These are phyloP conservation scores for Eleginops maclovinus DNA, from an alignment of 2,113 vertebrate genomes.

Conservation along the genomic window DNA sequence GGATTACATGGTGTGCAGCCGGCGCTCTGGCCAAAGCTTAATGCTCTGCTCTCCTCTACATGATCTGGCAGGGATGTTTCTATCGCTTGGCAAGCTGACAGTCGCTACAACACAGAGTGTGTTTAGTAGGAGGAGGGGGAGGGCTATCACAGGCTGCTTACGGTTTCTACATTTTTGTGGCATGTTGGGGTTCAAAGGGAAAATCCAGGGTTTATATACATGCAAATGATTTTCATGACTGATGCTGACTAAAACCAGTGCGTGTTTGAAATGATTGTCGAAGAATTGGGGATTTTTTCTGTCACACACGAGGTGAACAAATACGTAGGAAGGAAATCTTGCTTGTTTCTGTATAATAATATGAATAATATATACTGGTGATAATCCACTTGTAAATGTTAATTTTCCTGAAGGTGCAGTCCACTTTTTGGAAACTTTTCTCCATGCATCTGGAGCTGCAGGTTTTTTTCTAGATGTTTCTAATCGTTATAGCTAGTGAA, in stretches of 20 bases:
- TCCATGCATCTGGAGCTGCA: background rate
- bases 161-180: constrained; percentile 30
- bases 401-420: background rate
- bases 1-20: constrained; percentile 52
- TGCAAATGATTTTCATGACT: background rate
- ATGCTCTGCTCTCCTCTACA: constrained; percentile 20
- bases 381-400: too few species aligned
- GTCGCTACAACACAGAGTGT: background rate
- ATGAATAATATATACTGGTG: too few species aligned
- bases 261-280: background rate
- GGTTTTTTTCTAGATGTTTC: too few species aligned
- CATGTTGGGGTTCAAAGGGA: constrained; percentile 13
- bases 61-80: constrained; percentile 22
- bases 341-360: too few species aligned
- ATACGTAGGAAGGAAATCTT: too few species aligned
- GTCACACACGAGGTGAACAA: background rate
- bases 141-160: background rate
- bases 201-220: constrained; percentile 21
- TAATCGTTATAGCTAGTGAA: too few species aligned
- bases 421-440: background rate
- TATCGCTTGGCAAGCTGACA: constrained; percentile 31
- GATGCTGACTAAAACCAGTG: background rate
- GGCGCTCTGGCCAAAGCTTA: constrained; percentile 36
- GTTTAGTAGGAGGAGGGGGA: background rate
- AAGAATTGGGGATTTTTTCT: background rate